Evolutionary conservation across 2,797 vertebrate genomes (phyloP), one percentile per base, ranked within the genome.

Genomic region (Neoniphon sammara): DNA sequence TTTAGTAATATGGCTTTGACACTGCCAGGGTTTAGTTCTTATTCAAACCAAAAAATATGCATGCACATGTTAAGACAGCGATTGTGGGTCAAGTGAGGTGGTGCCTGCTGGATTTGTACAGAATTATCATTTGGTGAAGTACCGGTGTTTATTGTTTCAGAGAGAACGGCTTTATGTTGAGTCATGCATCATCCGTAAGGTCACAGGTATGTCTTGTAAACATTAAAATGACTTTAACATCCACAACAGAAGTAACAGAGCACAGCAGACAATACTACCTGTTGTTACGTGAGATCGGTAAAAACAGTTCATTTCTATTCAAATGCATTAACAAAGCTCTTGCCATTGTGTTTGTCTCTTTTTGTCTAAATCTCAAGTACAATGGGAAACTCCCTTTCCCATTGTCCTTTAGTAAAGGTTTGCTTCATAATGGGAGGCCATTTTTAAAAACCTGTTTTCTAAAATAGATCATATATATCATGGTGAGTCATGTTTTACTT

Each of bases 401-500:
- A 70, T 70, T 66, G 66, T 70, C 44, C 57, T 34, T 78, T 44
- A 85, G 80, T 47, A 36, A 36, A 36, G 53, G 39, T 62, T 67
- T 75, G 57, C 77, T 81, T 77, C 79, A 44, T 31, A 62, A 80
- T 46, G 18, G 23, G 85, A 78, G 61, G 70, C 54, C 73, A 78
- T 72, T 82, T 78, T 61, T 54, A 65, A 66, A 78, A 80, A 55
- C 21, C 8, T 27, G 15, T 58, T 82, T 85, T 77, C 42, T 71
- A n/a, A 76, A 65, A 72, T 70, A 9, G 7, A 68, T 57, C 58
- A 30, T 36, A 63, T 63, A 72, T 46, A 75, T 87, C 82, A 81
- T 18, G 18, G 52, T 84, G 84, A 85, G 65, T 88, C 81, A 88
- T 5, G 2, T n/a, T 2, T 39, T 82, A 53, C 88, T 84, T 83